Conservation (phyloP, 2,113 vertebrate genomes). For the Halcyon malimbica region DNA sequence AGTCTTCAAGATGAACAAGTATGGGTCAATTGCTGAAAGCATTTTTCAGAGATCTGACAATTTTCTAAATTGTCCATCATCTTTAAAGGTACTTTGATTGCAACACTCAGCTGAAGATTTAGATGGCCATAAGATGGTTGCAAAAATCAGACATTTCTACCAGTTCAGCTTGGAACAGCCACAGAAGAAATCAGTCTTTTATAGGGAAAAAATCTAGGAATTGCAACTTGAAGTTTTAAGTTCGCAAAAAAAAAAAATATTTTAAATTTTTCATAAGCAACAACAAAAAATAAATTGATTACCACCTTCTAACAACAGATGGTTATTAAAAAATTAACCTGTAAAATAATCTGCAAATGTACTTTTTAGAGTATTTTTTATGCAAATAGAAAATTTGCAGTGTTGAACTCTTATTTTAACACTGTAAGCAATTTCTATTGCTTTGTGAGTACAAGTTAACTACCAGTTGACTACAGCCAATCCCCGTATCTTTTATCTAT, state of each 20-base stretch:
- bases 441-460: neutral
- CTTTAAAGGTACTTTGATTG: constrained; percentile 58
- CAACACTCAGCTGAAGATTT: neutral
- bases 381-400: neutral
- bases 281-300: neutral
- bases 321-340: neutral
- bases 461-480: neutral
- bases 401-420: neutral
- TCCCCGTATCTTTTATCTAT: neutral
- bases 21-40: constrained; percentile 47
- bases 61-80: constrained; percentile 64
- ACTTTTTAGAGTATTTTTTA: neutral
- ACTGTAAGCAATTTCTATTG: neutral
- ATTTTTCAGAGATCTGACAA: constrained; percentile 57
- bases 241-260: neutral
- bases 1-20: constrained; percentile 52
- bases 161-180: neutral
- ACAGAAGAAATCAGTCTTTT: neutral
- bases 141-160: neutral
- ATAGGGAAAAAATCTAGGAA: neutral
- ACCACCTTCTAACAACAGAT: neutral
- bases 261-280: neutral
- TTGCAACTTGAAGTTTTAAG: neutral
- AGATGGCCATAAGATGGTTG: neutral
- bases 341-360: neutral